These are phyloP conservation scores for Perithous albicinctus DNA, from an alignment of 2,888 invertebrate genomes.

Conservation along the genomic window DNA sequence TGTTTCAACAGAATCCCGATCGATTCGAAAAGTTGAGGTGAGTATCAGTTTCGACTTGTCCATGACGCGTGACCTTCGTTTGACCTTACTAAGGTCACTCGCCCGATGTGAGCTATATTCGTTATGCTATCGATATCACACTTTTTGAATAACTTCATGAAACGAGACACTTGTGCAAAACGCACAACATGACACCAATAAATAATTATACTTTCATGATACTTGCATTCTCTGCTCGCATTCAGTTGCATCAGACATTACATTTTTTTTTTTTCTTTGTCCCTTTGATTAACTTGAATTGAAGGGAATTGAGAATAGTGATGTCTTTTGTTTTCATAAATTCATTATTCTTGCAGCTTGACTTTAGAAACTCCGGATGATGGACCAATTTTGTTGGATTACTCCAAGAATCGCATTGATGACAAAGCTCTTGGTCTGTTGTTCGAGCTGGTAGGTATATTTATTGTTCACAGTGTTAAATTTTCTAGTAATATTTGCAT, in stretches of 20 bases:
- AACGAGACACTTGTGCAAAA: background rate
- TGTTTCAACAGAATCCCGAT: slow-evolving; percentile 92
- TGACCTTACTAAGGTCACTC: slow-evolving; percentile 73
- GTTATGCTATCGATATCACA: background rate
- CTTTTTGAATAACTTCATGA: background rate
- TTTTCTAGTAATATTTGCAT: background rate
- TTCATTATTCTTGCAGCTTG: slow-evolving; percentile 86
- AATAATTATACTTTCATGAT: slow-evolving; percentile 18
- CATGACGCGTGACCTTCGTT: slow-evolving; percentile 77
- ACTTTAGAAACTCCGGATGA: slow-evolving; percentile 92
- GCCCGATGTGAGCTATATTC: background rate
- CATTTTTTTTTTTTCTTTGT: background rate
- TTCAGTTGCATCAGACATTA: slow-evolving; percentile 18
- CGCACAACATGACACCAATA: background rate
- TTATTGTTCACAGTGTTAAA: background rate
- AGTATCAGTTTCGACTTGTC: slow-evolving; percentile 68
- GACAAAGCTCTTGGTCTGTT: slow-evolving; percentile 91
- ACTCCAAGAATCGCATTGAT: slow-evolving; percentile 97
- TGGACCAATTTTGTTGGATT: slow-evolving; percentile 97
- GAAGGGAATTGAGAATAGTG: background rate
- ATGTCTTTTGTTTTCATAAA: slow-evolving; percentile 16
- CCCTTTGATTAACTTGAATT: slow-evolving; percentile 20
- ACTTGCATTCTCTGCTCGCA: slow-evolving; percentile 2
- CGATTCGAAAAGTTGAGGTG: slow-evolving; percentile 97
- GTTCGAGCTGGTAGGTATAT: slow-evolving; percentile 91